Evolutionary conservation across 2,888 invertebrate genomes (phyloP).

Genomic region (Andrena bucephala): DNA sequence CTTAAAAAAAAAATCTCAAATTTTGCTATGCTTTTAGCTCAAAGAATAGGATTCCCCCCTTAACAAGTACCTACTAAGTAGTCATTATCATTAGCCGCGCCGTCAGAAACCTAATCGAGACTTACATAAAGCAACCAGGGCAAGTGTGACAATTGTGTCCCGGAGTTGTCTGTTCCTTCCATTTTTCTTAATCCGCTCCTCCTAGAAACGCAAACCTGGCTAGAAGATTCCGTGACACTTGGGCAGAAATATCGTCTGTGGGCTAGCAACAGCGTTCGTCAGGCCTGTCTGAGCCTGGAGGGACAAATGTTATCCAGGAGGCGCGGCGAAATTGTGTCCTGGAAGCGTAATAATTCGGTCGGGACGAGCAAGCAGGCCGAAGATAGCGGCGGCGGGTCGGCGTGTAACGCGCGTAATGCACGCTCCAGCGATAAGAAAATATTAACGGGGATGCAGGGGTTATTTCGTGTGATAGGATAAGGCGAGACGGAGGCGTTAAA

Average conservation of each 20-base stretch:
- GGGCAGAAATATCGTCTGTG: neutral
- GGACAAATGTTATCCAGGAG: conserved; percentile 44
- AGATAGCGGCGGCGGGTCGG: conserved; percentile 54
- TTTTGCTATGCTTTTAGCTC: neutral
- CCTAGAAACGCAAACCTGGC: neutral
- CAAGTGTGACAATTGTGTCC: neutral
- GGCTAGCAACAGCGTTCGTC: neutral
- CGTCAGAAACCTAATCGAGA: no score
- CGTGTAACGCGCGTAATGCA: conserved; percentile 58
- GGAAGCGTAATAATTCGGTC: conserved; percentile 72
- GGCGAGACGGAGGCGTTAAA: conserved; percentile 70
- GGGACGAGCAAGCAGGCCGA: conserved; percentile 52
- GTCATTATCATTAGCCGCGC: no score
- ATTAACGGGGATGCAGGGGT: conserved; percentile 72
- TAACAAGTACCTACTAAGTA: no score
- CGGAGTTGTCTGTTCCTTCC: neutral
- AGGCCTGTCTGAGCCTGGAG: conserved; percentile 15
- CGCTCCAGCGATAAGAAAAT: conserved; percentile 69
- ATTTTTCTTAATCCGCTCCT: neutral
- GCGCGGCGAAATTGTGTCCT: conserved; percentile 62
- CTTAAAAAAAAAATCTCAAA: neutral
- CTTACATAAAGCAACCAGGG: no score
- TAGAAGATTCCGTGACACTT: neutral
- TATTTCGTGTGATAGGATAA: conserved; percentile 74
- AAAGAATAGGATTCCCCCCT: no score